A percentile compares a stretch with the other conserved stretches of the same genome.
phyloP scores from a whole-genome alignment of 2,113 vertebrate species.

The Crotalus helleri region DNA sequence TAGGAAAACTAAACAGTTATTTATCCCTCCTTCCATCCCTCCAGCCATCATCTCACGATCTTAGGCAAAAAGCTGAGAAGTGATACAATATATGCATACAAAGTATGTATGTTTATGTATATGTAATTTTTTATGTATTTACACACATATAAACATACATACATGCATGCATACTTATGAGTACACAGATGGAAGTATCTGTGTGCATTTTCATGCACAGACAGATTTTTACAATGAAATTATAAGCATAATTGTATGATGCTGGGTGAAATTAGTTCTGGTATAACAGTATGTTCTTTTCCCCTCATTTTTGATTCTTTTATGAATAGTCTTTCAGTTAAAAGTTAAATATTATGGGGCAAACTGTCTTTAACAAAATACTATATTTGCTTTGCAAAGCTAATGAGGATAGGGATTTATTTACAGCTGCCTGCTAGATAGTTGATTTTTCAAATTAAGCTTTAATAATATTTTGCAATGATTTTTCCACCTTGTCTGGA shows the following conservation, averaged over 20 bases:
- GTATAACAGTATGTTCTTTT: background rate
- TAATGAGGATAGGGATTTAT: background rate
- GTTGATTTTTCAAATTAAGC: constrained; percentile 32
- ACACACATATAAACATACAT: too few species aligned
- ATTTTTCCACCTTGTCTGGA: background rate
- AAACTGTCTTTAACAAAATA: background rate
- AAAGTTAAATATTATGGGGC: background rate
- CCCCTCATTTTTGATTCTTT: background rate
- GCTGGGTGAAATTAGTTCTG: background rate
- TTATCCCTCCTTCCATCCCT: background rate
- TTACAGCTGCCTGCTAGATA: background rate
- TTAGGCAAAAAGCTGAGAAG: background rate
- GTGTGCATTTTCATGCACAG: background rate
- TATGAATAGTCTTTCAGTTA: background rate
- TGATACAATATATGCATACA: background rate
- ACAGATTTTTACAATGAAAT: background rate
- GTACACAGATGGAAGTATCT: background rate
- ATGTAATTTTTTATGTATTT: too few species aligned
- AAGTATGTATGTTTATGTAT: too few species aligned
- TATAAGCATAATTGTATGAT: background rate
- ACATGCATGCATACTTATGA: background rate
- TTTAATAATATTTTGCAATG: background rate
- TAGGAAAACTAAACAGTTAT: background rate
- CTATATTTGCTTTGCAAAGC: constrained; percentile 44
- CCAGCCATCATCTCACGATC: background rate